Evolutionary conservation across 1,140 invertebrate genomes (phyloP).

Genomic region (Agrilus planipennis): DNA sequence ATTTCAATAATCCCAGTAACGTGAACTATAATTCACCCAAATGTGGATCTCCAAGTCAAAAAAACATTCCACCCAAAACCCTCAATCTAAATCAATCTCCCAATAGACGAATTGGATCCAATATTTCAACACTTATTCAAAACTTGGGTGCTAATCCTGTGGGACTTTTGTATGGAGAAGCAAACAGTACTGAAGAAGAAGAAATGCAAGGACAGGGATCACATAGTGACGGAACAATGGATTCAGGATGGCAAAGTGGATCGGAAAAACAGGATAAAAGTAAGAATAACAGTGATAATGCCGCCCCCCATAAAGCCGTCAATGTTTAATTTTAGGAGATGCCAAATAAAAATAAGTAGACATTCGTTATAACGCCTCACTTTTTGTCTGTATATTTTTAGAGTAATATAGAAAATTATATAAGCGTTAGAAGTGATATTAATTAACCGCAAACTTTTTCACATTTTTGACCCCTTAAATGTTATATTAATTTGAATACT

Average conservation of each 20-base stretch:
- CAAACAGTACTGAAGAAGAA: constrained; percentile 27
- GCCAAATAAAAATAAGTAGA: too few species aligned
- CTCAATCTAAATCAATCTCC: constrained; percentile 22
- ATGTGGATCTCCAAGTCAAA: too few species aligned
- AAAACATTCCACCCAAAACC: constrained; percentile 24
- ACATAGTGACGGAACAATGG: constrained; percentile 32
- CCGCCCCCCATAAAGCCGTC: constrained; percentile 13
- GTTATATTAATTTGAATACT: too few species aligned
- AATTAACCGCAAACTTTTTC: too few species aligned
- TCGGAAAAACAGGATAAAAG: constrained; percentile 27
- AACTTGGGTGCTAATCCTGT: constrained; percentile 31
- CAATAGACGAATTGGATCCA: constrained; percentile 23
- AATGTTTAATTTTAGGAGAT: too few species aligned
- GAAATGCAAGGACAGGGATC: constrained; percentile 21
- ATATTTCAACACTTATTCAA: constrained; percentile 33
- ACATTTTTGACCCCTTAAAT: too few species aligned
- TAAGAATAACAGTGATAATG: constrained; percentile 10
- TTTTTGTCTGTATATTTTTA: too few species aligned
- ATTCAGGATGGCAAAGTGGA: constrained; percentile 35
- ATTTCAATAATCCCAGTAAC: too few species aligned
- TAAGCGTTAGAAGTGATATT: too few species aligned
- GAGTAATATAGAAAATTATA: too few species aligned
- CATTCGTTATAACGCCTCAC: too few species aligned
- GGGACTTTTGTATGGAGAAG: constrained; percentile 30
- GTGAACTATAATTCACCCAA: too few species aligned